These are phyloP conservation scores for Meloidogyne floridensis DNA, from an alignment of 1,140 invertebrate species.

Conservation along the genomic window DNA sequence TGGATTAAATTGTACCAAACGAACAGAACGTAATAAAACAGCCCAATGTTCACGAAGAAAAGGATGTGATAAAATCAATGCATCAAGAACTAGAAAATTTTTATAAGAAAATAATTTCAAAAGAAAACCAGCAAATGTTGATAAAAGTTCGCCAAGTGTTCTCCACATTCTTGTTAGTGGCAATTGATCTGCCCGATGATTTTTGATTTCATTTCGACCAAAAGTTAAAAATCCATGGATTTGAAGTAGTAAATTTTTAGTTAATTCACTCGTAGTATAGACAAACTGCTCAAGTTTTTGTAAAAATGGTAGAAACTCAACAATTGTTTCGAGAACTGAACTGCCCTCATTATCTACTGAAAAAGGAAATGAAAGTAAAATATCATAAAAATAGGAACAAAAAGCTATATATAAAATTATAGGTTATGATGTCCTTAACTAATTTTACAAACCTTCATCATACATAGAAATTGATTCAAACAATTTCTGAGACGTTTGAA, in stretches of 20 bases:
- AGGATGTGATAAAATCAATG: constrained; percentile 72
- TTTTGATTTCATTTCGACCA: neutral
- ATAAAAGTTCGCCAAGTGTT: constrained; percentile 71
- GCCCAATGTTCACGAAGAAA: constrained; percentile 75
- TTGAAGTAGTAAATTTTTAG: constrained; percentile 74
- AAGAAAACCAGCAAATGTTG: constrained; percentile 70
- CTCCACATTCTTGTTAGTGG: constrained; percentile 35
- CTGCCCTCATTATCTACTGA: constrained; percentile 23
- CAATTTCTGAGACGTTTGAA: constrained; percentile 28
- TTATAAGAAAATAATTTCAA: constrained; percentile 1
- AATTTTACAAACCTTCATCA: constrained; percentile 39
- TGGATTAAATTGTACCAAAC: constrained; percentile 74
- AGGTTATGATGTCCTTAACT: too few species aligned
- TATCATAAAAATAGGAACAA: too few species aligned
- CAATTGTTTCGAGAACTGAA: constrained; percentile 37
- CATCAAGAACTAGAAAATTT: constrained; percentile 71
- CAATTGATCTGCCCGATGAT: constrained; percentile 12
- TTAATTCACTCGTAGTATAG: constrained; percentile 73
- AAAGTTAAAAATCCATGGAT: constrained; percentile 71
- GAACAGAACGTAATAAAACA: constrained; percentile 74
- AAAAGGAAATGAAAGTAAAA: neutral
- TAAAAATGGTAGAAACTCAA: constrained; percentile 54
- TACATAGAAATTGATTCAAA: constrained; percentile 44
- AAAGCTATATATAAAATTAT: too few species aligned
- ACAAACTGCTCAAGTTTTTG: constrained; percentile 73